Conservation (phyloP, 2,113 vertebrate genomes). For the Aptenodytes patagonicus region DNA sequence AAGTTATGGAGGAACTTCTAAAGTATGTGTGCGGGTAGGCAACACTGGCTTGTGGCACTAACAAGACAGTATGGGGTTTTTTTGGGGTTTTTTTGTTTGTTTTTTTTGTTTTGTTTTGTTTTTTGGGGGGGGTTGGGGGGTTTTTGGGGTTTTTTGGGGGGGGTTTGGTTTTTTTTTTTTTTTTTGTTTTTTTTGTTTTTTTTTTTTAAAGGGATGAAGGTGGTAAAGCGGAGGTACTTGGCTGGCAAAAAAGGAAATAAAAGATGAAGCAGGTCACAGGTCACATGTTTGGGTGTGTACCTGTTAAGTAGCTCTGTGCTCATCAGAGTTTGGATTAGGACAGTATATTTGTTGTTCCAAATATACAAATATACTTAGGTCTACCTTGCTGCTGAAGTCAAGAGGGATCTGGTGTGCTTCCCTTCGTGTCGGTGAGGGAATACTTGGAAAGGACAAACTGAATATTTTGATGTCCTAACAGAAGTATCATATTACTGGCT, state of each 20-base stretch:
- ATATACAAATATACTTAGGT: not conserved
- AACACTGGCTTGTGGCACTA: not conserved
- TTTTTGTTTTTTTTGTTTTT: not conserved
- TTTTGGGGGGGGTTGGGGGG: too few relatives aligned
- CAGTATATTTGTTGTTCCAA: not conserved
- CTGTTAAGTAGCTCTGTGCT: not conserved
- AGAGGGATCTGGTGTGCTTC: not conserved
- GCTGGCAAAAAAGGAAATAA: not conserved
- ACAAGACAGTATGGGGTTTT: fast-evolving
- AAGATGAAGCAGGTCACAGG: not conserved
- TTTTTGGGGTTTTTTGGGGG: too few relatives aligned
- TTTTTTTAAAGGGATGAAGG: not conserved
- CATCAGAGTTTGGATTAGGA: not conserved
- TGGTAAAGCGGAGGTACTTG: not conserved
- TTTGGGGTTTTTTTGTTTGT: too few relatives aligned
- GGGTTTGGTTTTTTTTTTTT: too few relatives aligned
- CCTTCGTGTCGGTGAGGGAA: not conserved
- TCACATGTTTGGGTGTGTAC: fast-evolving
- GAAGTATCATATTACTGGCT: not conserved
- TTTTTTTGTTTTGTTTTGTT: too few relatives aligned
- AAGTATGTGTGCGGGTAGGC: not conserved
- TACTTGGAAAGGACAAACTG: not conserved
- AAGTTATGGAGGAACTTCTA: not conserved
- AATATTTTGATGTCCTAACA: not conserved
- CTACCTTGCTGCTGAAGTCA: not conserved